Evolutionary conservation across 2,113 vertebrate species (phyloP), one percentile per base, ranked within the genome.

Genomic region (Seriola rivoliana): DNA sequence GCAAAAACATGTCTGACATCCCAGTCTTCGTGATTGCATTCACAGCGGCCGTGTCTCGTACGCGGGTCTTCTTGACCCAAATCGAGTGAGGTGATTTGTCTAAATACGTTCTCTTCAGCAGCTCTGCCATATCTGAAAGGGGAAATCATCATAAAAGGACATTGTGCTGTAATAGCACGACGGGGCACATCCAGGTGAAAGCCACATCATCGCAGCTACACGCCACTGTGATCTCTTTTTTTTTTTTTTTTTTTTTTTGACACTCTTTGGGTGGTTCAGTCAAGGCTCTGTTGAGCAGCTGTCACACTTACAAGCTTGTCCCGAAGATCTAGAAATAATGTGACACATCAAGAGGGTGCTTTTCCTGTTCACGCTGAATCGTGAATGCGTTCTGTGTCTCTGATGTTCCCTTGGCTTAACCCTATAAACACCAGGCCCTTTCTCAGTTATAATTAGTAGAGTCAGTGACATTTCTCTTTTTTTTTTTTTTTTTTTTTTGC

Each of bases 161-260:
- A 50, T 19, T 77, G 19, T 54, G 48, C 57, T 78, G 11, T 81
- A 54, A 72, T 65, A 59, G 59, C 57, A 42, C 76, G 60, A 2
- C 48, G 16, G 62, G 64, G 40, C 46, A 60, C 69, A 66, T 85
- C 38, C 64, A 88, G 68, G 82, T 85, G 58, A 80, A 79, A 67
- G 59, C n/a, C 32, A 16, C 25, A 71, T 73, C 65, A 60, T 42
- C 11, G 48, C 48, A 17, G 44, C 50, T 65, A 52, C 52, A 63
- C 5, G 42, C 66, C 29, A 25, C 40, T 73, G 32, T 66, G 57
- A 59, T 86, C 17, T 65, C 21, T 38, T 42, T 63, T 73, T 54
- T 71, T 4, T 14, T 65, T 21, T 0, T 29, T 29, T 29, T 38
- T 40, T 63, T 79, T 54, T 79, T 54, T 73, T 4, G 16, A 62